phyloP scores from a whole-genome alignment of 2,888 invertebrate genomes.

The Hofmannophila pseudospretella region DNA sequence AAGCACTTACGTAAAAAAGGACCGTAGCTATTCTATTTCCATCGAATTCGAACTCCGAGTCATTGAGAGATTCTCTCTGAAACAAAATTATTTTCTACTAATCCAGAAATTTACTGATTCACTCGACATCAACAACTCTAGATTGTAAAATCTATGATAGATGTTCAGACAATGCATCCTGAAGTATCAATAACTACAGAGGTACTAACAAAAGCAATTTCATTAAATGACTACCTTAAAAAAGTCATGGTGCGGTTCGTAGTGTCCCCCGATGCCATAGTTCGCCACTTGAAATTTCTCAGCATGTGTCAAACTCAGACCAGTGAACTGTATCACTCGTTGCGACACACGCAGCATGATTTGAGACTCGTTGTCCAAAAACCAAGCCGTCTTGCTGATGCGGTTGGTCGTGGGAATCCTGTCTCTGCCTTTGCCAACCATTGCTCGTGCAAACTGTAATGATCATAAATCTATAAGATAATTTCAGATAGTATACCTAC shows the following conservation, averaged over 20 bases:
- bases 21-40: constrained; percentile 99
- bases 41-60: too few species aligned
- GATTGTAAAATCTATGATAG: too few species aligned
- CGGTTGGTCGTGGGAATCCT: not conserved
- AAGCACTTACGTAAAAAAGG: constrained; percentile 92
- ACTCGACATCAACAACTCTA: too few species aligned
- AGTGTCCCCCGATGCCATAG: constrained; percentile 96
- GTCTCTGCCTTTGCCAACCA: not conserved
- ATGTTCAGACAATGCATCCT: too few species aligned
- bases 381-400: not conserved
- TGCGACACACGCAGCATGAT: constrained; percentile 15
- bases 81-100: constrained; percentile 54
- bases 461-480: too few species aligned
- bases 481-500: too few species aligned
- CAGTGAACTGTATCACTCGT: constrained; percentile 88
- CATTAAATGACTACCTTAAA: too few species aligned
- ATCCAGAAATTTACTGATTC: too few species aligned
- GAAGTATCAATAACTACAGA: too few species aligned
- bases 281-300: constrained; percentile 96
- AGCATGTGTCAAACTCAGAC: constrained; percentile 87
- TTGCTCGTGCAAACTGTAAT: not conserved
- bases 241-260: constrained; percentile 96
- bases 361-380: not conserved
- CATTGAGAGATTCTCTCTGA: not conserved
- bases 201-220: too few species aligned